Conservation (phyloP, 2,113 vertebrate genomes). For the Proterorhinus semilunaris region DNA sequence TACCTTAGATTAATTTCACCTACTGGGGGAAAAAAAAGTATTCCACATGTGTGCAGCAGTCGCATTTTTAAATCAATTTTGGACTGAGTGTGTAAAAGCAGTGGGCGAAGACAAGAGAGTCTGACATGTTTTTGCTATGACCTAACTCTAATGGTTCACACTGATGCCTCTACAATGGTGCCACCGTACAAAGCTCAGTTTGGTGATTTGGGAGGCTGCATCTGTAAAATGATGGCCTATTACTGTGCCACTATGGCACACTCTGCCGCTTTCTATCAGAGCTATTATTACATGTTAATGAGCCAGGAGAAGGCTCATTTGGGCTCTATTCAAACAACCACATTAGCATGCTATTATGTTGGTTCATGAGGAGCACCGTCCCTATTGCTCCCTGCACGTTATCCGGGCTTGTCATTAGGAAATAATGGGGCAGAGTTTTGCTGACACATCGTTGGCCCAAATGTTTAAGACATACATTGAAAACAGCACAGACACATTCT, state of each 20-base stretch:
- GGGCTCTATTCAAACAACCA: constrained; percentile 13
- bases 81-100: neutral
- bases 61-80: neutral
- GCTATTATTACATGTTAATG: constrained; percentile 15
- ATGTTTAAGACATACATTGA: neutral
- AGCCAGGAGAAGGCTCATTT: constrained; percentile 15
- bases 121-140: neutral
- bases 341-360: constrained; percentile 8
- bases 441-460: neutral
- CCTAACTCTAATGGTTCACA: neutral
- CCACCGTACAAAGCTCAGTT: neutral
- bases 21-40: no score
- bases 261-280: constrained; percentile 6
- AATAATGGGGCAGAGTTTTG: neutral
- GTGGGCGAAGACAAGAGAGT: neutral
- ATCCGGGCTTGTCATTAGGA: neutral
- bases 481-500: neutral
- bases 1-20: no score
- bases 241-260: constrained; percentile 9
- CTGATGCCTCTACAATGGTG: neutral
- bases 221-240: constrained; percentile 11
- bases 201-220: neutral
- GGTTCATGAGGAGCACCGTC: constrained; percentile 3
- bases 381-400: neutral
- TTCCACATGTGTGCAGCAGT: no score